phyloP scores from a whole-genome alignment of 2,888 invertebrate genomes.

The Eretmocerus hayati region DNA sequence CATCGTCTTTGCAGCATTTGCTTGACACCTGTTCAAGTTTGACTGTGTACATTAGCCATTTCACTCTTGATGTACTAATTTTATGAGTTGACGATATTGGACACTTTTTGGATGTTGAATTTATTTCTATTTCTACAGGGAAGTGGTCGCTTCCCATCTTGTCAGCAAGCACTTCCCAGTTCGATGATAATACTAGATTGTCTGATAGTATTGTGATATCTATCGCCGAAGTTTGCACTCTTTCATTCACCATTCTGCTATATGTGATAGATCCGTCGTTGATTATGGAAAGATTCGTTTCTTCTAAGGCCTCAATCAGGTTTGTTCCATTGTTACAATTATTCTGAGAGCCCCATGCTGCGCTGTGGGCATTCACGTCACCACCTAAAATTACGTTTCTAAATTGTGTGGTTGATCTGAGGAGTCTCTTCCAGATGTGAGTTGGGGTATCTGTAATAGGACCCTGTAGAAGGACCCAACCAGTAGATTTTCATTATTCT shows the following conservation, averaged over 20 bases:
- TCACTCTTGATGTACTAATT: neutral
- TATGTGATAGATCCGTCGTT: slow-evolving; percentile 3
- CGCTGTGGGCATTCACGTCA: slow-evolving; percentile 2
- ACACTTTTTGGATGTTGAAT: neutral
- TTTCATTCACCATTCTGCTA: neutral
- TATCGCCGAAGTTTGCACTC: neutral
- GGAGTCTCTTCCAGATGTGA: neutral
- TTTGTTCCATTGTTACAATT: neutral
- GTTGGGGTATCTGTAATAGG: neutral
- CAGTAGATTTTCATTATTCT: neutral
- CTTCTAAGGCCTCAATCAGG: neutral
- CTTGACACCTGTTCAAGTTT: too few species aligned
- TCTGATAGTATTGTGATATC: neutral
- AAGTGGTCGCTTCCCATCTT: slow-evolving; percentile 1
- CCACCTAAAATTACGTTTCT: neutral
- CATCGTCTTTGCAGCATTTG: too few species aligned
- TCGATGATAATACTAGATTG: neutral
- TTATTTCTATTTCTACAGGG: neutral
- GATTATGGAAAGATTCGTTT: neutral
- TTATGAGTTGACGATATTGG: neutral
- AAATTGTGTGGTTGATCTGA: neutral
- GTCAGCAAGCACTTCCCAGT: neutral
- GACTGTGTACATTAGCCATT: neutral
- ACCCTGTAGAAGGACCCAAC: neutral
- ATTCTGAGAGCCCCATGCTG: neutral